A percentile compares a stretch with the other conserved stretches of the same genome.
Conservation (phyloP, 2,113 vertebrate genomes). For the Rhombomys opimus region DNA sequence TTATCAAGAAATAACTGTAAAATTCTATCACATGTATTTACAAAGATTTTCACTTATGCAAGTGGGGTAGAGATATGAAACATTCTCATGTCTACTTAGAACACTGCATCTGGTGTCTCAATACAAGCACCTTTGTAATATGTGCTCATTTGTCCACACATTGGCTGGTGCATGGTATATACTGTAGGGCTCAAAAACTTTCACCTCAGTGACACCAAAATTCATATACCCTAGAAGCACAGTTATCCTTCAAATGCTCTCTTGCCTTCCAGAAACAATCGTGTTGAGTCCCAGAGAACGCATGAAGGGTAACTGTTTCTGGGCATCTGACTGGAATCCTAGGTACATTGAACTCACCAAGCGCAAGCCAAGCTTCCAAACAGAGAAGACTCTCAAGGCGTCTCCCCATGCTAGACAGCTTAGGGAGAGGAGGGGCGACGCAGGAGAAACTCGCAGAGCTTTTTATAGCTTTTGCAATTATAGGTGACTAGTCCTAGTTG, state of each 20-base stretch:
- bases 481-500: not conserved
- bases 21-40: not conserved
- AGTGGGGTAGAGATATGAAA: not conserved
- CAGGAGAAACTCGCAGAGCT: not conserved
- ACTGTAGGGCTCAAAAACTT: not conserved
- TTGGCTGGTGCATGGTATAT: too few relatives aligned
- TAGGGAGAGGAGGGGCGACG: accelerated
- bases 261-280: not conserved
- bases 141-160: not conserved
- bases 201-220: not conserved
- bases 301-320: not conserved
- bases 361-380: not conserved
- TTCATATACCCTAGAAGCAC: not conserved
- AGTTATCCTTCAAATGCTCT: not conserved
- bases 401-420: not conserved
- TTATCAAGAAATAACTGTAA: not conserved
- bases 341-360: not conserved
- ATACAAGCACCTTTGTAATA: not conserved
- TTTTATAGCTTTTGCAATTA: not conserved
- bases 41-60: not conserved
- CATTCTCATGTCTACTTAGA: not conserved
- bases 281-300: not conserved
- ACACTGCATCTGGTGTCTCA: not conserved
- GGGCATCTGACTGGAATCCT: not conserved
- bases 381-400: not conserved